These are phyloP conservation scores for Acipenser transmontanus DNA, from an alignment of 2,797 vertebrate genomes.

Conservation along the genomic window DNA sequence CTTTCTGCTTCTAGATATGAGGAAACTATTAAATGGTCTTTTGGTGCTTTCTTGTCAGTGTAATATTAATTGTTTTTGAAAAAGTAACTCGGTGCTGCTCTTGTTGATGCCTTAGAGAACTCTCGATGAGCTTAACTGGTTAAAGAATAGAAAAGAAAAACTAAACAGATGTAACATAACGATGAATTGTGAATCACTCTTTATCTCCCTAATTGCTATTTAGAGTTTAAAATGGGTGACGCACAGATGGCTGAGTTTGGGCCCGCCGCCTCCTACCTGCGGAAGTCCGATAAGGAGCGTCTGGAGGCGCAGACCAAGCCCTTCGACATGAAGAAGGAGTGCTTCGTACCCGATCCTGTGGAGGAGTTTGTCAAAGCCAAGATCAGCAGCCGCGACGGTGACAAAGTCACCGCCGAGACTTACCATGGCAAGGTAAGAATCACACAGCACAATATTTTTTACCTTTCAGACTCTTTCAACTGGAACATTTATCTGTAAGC, in stretches of 20 bases:
- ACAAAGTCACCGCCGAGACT: slow-evolving; percentile 68
- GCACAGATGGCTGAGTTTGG: slow-evolving; percentile 72
- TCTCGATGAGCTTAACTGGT: background rate
- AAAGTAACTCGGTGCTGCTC: too few species aligned
- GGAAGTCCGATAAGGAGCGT: slow-evolving; percentile 76
- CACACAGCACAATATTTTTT: slow-evolving; percentile 1
- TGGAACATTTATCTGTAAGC: too few species aligned
- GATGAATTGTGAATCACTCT: background rate
- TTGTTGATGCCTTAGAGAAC: background rate
- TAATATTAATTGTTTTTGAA: too few species aligned
- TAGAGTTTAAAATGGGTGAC: slow-evolving; percentile 54
- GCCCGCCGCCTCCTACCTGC: slow-evolving; percentile 65
- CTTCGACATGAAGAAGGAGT: slow-evolving; percentile 83
- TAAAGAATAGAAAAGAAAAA: background rate
- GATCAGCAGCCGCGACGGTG: slow-evolving; percentile 65
- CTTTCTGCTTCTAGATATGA: too few species aligned
- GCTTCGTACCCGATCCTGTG: slow-evolving; percentile 73
- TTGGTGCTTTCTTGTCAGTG: too few species aligned
- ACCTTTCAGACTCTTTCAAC: background rate
- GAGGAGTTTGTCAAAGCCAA: slow-evolving; percentile 72
- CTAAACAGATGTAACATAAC: background rate
- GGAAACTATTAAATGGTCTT: too few species aligned
- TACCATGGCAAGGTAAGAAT: slow-evolving; percentile 67
- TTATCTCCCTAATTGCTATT: background rate
- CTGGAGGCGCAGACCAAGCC: slow-evolving; percentile 73